phyloP scores from a whole-genome alignment of 2,797 vertebrate genomes.

The Myotis pilosus region DNA sequence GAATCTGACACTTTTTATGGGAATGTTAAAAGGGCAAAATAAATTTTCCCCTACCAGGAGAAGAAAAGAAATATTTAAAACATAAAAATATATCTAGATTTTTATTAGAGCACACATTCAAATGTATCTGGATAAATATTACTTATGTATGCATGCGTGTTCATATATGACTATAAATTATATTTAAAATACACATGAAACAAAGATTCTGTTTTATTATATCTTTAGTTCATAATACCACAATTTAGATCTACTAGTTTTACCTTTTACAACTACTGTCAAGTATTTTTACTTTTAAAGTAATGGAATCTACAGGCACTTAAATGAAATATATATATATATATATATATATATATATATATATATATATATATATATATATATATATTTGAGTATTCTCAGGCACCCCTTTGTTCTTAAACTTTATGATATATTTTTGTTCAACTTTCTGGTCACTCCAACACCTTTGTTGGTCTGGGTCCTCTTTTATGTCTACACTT shows the following conservation, averaged over 20 bases:
- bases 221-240: not conserved
- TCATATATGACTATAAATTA: conserved; percentile 51
- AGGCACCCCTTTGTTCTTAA: not conserved
- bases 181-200: conserved; percentile 20
- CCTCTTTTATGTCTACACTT: not conserved
- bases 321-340: not conserved
- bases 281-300: not conserved
- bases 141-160: not conserved
- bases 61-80: conserved; percentile 12
- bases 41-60: not conserved
- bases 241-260: not conserved
- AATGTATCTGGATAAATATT: not conserved
- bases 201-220: not conserved
- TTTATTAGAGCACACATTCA: not conserved
- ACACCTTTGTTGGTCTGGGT: not conserved
- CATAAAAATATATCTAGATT: not conserved
- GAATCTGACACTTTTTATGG: conserved; percentile 32
- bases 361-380: not conserved
- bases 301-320: not conserved
- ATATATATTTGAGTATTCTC: not conserved
- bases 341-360: not conserved
- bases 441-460: not conserved
- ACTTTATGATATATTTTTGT: not conserved
- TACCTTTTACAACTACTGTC: not conserved
- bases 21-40: conserved; percentile 48